These are phyloP conservation scores for Halocynthia aurantium DNA, from an alignment of 23 tunicate species.

Conservation along the genomic window DNA sequence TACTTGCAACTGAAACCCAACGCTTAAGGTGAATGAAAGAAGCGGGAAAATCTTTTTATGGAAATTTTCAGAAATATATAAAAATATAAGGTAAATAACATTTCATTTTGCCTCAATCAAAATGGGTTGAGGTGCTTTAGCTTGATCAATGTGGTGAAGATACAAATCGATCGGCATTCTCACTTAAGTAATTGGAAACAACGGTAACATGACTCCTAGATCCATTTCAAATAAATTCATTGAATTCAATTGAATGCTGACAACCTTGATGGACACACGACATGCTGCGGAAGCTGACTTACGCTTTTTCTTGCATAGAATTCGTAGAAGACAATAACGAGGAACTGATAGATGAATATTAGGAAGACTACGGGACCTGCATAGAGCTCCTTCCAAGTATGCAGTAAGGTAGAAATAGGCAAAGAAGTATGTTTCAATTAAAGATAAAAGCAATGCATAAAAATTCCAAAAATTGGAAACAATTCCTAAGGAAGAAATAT, in stretches of 20 bases:
- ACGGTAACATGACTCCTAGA: not conserved
- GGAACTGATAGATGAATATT: not conserved
- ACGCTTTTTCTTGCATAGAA: conserved; percentile 27
- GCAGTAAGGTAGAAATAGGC: not conserved
- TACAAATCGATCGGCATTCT: not conserved
- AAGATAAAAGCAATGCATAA: too few relatives aligned
- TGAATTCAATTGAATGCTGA: not conserved
- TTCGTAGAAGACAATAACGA: conserved; percentile 14
- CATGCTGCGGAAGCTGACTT: not conserved
- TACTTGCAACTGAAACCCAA: too few relatives aligned
- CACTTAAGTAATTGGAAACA: not conserved
- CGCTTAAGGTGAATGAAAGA: too few relatives aligned
- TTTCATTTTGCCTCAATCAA: too few relatives aligned
- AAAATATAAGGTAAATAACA: too few relatives aligned
- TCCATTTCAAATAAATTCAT: not conserved
- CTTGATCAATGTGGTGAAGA: too few relatives aligned
- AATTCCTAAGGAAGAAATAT: too few relatives aligned
- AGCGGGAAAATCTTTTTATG: too few relatives aligned
- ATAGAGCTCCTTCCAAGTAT: not conserved
- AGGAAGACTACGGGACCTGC: conserved; percentile 19
- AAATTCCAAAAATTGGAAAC: too few relatives aligned
- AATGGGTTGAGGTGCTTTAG: too few relatives aligned
- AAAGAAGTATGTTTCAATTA: not conserved
- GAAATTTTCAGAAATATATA: too few relatives aligned
- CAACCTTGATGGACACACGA: not conserved